These are phyloP conservation scores for Allolobophora icterica DNA, from an alignment of 2,888 invertebrate species.

Conservation along the genomic window DNA sequence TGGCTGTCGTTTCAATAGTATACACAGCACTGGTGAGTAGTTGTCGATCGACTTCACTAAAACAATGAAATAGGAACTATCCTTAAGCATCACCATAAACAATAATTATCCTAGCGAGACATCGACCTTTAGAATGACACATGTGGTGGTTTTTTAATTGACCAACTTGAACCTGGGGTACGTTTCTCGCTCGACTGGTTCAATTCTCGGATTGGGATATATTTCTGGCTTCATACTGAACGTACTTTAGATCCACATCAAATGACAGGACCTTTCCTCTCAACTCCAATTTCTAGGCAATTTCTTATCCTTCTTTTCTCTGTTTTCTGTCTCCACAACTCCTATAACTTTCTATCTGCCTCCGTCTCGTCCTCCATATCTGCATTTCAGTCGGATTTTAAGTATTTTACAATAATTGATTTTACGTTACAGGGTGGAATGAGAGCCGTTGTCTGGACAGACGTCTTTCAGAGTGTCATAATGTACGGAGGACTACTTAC, in stretches of 20 bases:
- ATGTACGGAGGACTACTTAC: too few relatives aligned
- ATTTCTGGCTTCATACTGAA: neutral
- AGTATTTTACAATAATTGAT: too few relatives aligned
- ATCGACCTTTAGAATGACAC: neutral
- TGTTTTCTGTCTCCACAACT: neutral
- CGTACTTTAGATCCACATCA: neutral
- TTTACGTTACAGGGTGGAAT: too few relatives aligned
- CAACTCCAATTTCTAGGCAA: too few relatives aligned
- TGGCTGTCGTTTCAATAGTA: constrained; percentile 33
- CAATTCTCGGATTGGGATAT: neutral
- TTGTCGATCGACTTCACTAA: neutral
- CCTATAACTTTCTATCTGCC: neutral
- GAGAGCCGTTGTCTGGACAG: too few relatives aligned
- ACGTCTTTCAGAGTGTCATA: too few relatives aligned
- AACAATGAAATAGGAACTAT: neutral
- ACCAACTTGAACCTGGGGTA: too few relatives aligned
- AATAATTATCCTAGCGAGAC: neutral
- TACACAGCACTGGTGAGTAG: constrained; percentile 39
- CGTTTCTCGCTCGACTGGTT: too few relatives aligned
- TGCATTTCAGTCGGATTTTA: neutral
- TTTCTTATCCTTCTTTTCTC: too few relatives aligned
- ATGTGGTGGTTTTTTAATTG: too few relatives aligned
- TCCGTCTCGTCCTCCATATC: neutral
- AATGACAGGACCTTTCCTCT: neutral
- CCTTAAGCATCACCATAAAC: neutral